Percentiles rank a stretch among this genome's conserved stretches.
phyloP scores from a whole-genome alignment of 2,888 invertebrate genomes.

The Sycophila texana region DNA sequence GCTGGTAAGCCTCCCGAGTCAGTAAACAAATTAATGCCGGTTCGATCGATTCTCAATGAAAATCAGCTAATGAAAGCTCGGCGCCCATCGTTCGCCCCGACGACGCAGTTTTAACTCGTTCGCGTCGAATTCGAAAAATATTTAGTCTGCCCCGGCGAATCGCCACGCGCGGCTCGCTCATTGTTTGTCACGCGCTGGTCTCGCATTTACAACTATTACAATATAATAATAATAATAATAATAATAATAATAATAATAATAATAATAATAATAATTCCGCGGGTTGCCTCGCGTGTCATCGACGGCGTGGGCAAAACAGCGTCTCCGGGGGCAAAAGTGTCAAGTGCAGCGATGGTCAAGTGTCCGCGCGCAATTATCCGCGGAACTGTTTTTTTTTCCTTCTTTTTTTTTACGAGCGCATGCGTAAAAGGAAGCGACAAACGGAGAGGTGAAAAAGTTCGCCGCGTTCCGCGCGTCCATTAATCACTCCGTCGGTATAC shows the following conservation, averaged over 20 bases:
- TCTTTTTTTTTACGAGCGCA: not conserved
- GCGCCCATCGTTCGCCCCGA: not conserved
- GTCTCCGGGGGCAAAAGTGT: conserved; percentile 27
- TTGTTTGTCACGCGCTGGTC: conserved; percentile 14
- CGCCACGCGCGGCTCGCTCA: not conserved
- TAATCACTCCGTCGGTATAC: too few relatives aligned
- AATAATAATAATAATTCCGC: conserved; percentile 21
- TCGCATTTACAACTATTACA: conserved; percentile 4
- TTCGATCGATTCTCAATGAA: not conserved
- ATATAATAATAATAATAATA: conserved; percentile 30
- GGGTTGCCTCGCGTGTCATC: not conserved
- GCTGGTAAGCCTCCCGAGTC: not conserved
- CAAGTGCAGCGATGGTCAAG: conserved; percentile 24
- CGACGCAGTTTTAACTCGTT: not conserved
- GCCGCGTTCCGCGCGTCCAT: too few relatives aligned
- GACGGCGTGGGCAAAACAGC: not conserved
- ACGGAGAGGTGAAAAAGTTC: too few relatives aligned
- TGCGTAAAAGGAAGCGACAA: too few relatives aligned
- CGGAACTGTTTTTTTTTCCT: not conserved
- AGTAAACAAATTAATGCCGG: not conserved
- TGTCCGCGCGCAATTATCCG: conserved; percentile 15
- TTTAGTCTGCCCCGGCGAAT: conserved; percentile 6
- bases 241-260: conserved; percentile 21
- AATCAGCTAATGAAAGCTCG: conserved; percentile 5
- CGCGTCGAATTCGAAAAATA: conserved; percentile 24